Percentiles rank a stretch among this genome's conserved stretches.
Conservation (phyloP, 2,113 vertebrate genomes). For the Butorides virescens region DNA sequence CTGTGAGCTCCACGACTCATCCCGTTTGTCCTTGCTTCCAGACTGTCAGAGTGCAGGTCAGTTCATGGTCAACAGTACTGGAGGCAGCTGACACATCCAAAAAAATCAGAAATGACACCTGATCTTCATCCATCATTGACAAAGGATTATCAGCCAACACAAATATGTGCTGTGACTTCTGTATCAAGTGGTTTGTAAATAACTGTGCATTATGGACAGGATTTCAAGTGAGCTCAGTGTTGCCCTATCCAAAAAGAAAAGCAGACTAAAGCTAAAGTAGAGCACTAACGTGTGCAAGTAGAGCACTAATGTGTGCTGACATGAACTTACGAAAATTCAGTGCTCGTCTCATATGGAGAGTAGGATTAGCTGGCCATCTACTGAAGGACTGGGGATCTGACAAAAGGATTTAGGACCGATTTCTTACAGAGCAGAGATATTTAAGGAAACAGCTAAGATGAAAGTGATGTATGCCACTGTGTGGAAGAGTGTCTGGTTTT, state of each 20-base stretch:
- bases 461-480: background rate
- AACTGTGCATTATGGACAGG: background rate
- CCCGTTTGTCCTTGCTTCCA: background rate
- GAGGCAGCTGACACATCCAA: slow-evolving; percentile 26
- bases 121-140: slow-evolving; percentile 37
- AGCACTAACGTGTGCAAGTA: background rate
- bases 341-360: background rate
- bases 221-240: background rate
- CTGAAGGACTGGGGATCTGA: background rate
- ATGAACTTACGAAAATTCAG: background rate
- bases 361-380: background rate
- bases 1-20: background rate
- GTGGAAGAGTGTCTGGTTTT: background rate
- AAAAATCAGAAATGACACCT: slow-evolving; percentile 22
- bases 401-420: background rate
- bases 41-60: background rate
- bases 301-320: background rate
- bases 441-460: background rate
- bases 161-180: slow-evolving; percentile 17
- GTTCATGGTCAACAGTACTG: slow-evolving; percentile 15
- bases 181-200: slow-evolving; percentile 23
- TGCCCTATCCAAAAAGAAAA: background rate
- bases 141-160: slow-evolving; percentile 14
- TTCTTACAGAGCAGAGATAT: background rate
- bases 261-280: background rate